These are phyloP conservation scores for Patella depressa DNA, from an alignment of 2,888 invertebrate species.

Conservation along the genomic window DNA sequence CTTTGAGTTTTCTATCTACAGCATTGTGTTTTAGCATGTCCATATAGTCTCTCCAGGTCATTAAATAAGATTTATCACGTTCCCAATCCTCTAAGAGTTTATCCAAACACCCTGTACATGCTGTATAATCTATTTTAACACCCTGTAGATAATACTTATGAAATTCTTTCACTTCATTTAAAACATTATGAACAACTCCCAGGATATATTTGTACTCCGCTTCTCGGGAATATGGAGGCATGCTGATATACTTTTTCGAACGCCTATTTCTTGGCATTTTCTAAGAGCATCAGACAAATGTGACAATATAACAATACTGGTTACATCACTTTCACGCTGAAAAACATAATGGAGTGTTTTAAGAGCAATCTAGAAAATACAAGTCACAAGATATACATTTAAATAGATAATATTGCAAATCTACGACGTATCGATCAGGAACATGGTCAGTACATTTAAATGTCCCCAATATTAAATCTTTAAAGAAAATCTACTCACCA, in stretches of 20 bases:
- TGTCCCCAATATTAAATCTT: no score
- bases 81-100: conserved; percentile 42
- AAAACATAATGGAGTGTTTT: no score
- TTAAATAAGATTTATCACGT: conserved; percentile 34
- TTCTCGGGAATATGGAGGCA: conserved; percentile 48
- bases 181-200: conserved; percentile 47
- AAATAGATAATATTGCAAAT: no score
- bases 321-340: no score
- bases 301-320: no score
- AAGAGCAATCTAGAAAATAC: no score
- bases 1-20: conserved; percentile 35
- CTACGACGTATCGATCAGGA: no score
- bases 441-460: no score
- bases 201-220: conserved; percentile 50
- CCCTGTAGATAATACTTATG: conserved; percentile 44
- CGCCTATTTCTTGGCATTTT: conserved; percentile 17
- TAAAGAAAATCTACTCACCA: no score
- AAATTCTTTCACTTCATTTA: conserved; percentile 46
- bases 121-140: conserved; percentile 39
- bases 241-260: conserved; percentile 11
- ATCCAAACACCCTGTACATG: conserved; percentile 38
- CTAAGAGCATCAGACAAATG: no score
- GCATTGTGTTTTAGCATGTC: conserved; percentile 38
- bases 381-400: no score
- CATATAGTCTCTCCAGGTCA: conserved; percentile 51